Base-by-base conservation (phyloP, 2,888 invertebrate species). In the Pristionchus arcanus region DNA sequence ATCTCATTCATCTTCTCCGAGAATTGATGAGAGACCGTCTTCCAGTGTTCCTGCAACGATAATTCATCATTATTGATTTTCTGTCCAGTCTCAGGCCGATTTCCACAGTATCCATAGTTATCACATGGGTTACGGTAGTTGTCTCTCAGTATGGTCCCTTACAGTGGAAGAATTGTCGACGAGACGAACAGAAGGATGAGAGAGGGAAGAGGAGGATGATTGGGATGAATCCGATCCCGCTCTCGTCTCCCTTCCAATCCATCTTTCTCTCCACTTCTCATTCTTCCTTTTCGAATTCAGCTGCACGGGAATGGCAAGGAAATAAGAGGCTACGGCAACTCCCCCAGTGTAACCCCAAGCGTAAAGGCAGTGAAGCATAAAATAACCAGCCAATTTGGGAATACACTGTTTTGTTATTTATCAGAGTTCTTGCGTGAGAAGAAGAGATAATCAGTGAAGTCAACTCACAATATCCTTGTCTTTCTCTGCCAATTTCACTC, bases 21-120 rank as follows among this genome's bases (percentile, higher is more conserved):
- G 77, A 77, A 77, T 16, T 77, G 77, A 2, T 49, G 42, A 0
- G 77, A 77, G 2, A 77, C 77, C 1, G 4, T 77, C 77, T 77
- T 25, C 77, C 77, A 77, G 77, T 77, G 77, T 9, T 42, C 25
- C 77, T 77, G 77, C 77, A 77, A 77, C 28, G 15, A 25, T 49
- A 42, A 49, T 9, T 9, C 11, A 77, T 42, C 37, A 19, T 13
- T 19, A 71, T 71, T 59, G 59, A 25, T 59, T 25, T 16, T 0
- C 59, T 59, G 59, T 19, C 59, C 21, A 53, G 15, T 53, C 53
- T 53, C 15, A 53, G 15, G 7, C 53, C 15, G 11, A 7, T 53
- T 53, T 53, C 53, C 53, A 53, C 53, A 53, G 11, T 11, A 53
- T 15, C 53, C 53, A 15, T 15, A 53, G 53, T 53, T 53, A 7